Evolutionary conservation across 2,797 vertebrate species (phyloP).

Genomic region (Podargus strigoides): DNA sequence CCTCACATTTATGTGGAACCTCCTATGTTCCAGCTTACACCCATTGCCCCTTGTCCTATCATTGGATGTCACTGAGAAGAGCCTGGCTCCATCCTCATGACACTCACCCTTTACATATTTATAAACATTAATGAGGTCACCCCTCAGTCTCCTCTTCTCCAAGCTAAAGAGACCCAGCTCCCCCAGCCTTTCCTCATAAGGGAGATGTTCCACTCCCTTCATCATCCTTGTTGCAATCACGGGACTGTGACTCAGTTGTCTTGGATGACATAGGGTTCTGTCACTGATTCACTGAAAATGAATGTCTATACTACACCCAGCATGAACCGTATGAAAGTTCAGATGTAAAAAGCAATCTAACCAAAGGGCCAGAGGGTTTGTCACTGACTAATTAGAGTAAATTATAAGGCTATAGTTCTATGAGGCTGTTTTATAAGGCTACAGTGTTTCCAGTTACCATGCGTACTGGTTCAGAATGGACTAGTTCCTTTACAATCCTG

Average conservation of each 20-base stretch:
- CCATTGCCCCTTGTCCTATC: too few species aligned
- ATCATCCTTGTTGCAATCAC: conserved; percentile 19
- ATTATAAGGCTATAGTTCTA: not conserved
- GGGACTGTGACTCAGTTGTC: conserved; percentile 39
- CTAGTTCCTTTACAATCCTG: not conserved
- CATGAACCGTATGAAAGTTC: not conserved
- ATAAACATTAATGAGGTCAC: too few species aligned
- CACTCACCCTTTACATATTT: too few species aligned
- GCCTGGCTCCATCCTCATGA: too few species aligned
- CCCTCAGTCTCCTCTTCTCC: too few species aligned
- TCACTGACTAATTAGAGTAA: not conserved
- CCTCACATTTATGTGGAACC: too few species aligned
- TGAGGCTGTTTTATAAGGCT: not conserved
- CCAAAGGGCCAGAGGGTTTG: not conserved
- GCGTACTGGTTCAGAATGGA: fast-evolving
- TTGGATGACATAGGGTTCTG: not conserved
- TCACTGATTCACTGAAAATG: conserved; percentile 32
- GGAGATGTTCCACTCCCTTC: too few species aligned
- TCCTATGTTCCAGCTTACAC: too few species aligned
- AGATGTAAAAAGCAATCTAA: not conserved
- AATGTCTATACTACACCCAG: not conserved
- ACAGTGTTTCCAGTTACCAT: not conserved
- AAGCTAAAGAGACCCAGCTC: too few species aligned
- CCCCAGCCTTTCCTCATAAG: too few species aligned
- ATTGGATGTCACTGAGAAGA: too few species aligned